A percentile compares a stretch with the other conserved stretches of the same genome.
These are phyloP conservation scores for Polypterus bichir DNA, from an alignment of 2,113 vertebrate species.

Conservation along the genomic window DNA sequence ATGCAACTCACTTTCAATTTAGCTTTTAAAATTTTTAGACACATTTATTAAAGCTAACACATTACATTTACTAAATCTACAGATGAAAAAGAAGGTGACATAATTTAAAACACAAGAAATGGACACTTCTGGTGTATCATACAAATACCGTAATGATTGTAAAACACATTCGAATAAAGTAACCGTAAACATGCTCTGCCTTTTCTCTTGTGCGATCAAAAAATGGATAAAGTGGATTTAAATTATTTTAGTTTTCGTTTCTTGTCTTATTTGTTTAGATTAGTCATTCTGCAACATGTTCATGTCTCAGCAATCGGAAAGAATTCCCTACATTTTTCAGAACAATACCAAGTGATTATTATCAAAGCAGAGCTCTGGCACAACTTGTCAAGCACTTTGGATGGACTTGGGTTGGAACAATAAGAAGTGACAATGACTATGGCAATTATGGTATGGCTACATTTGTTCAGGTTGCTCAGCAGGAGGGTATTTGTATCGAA, in stretches of 20 bases:
- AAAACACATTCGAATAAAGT: neutral
- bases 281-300: constrained; percentile 10
- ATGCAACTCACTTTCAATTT: too few relatives aligned
- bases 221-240: neutral
- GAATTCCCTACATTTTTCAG: neutral
- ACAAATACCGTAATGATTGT: neutral
- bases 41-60: too few relatives aligned
- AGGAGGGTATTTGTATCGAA: constrained; percentile 2
- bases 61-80: too few relatives aligned
- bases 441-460: constrained; percentile 7
- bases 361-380: constrained; percentile 6
- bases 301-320: constrained; percentile 2
- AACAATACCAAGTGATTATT: constrained; percentile 3
- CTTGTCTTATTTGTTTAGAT: neutral
- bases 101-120: neutral
- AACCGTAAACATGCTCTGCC: neutral
- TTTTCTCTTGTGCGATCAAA: neutral
- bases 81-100: neutral
- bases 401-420: constrained; percentile 11
- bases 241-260: neutral
- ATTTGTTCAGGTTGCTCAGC: neutral
- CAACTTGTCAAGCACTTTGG: constrained; percentile 7
- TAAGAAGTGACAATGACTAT: constrained; percentile 9
- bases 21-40: too few relatives aligned
- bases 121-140: too few relatives aligned